phyloP scores from a whole-genome alignment of 2,797 vertebrate species.

The Sebastolobus altivelis region DNA sequence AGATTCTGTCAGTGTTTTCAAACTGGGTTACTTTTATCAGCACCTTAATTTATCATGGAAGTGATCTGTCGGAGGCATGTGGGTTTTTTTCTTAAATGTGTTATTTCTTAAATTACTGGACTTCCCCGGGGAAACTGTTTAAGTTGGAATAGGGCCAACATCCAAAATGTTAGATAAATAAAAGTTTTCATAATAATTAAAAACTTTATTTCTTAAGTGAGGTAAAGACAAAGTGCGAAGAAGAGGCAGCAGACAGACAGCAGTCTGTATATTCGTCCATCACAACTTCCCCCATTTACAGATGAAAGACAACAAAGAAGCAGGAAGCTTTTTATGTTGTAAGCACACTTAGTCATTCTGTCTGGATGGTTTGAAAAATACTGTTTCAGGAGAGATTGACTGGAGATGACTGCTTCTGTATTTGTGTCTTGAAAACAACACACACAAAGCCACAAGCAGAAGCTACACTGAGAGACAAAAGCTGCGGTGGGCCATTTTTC shows the following conservation, averaged over 20 bases:
- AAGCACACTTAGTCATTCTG: background rate
- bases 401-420: background rate
- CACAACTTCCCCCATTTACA: background rate
- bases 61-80: too few relatives aligned
- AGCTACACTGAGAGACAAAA: background rate
- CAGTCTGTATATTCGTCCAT: background rate
- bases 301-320: background rate
- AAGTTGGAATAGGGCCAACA: too few relatives aligned
- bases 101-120: too few relatives aligned
- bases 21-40: too few relatives aligned
- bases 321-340: background rate
- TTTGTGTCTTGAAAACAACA: background rate
- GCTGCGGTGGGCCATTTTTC: background rate
- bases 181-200: background rate
- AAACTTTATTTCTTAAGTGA: background rate
- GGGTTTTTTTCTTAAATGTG: too few relatives aligned
- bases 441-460: background rate
- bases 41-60: too few relatives aligned
- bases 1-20: too few relatives aligned
- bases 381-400: background rate
- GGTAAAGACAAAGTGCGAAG: too few relatives aligned
- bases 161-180: rapidly evolving
- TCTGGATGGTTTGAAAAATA: too few relatives aligned
- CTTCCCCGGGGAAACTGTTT: too few relatives aligned
- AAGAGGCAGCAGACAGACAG: too few relatives aligned